Base-by-base conservation (phyloP, 2,888 invertebrate species). In the Eilema griseolum region DNA sequence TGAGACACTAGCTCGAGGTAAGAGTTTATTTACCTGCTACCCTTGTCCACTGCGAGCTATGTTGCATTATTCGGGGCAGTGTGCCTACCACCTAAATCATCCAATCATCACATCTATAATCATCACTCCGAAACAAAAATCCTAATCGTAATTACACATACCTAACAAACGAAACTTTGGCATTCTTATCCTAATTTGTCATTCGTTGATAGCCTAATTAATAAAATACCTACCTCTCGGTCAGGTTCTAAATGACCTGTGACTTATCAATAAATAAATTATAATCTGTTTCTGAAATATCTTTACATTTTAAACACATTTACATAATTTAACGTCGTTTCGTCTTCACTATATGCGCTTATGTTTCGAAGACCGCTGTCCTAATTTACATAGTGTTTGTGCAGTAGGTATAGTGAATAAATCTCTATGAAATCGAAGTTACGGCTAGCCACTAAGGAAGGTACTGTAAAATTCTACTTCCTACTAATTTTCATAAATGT, bases 231-330 rank as follows among this genome's bases (percentile, higher is more conserved):
- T 52, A n/a, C 10, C 52, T n/a, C n/a, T n/a, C 10, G 10, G 16
- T 52, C 52, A n/a, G n/a, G 52, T 52, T 52, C 10, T n/a, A 52
- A 52, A n/a, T 52, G 52, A 52, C 52, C 52, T 52, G n/a, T 52
- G 52, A 52, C 52, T 52, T 52, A 52, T 52, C n/a, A 52, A n/a
- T 52, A 52, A 52, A 52, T 52, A 52, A 52, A n/a, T 52, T 52
- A n/a, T 10, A 52, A 52, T 52, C 52, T 8, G n/a, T 52, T 52
- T 52, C 52, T 52, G 52, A n/a, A n/a, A 52, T n/a, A 52, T n/a
- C 8, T 52, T 52, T 52, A n/a, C 52, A 52, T 52, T n/a, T 2
- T 52, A n/a, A n/a, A 52, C n/a, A 52, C n/a, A 52, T 52, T 46
- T 46, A 20, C 20, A 46, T 46, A n/a, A 46, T 16, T 0, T 11